These are phyloP conservation scores for Eulemur mongoz DNA, from an alignment of 2,797 vertebrate species.

Conservation along the genomic window DNA sequence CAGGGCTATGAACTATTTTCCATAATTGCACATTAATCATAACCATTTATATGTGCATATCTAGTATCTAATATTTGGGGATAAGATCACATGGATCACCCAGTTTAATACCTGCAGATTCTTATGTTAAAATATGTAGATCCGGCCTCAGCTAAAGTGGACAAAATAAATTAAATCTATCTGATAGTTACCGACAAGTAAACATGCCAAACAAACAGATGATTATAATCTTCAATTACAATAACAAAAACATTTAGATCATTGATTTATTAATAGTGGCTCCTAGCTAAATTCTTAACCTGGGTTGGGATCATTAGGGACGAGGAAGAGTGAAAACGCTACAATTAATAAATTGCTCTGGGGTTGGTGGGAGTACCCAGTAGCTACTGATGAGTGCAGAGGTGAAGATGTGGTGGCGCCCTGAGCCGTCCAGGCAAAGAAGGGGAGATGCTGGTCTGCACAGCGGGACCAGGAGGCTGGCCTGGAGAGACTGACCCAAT, in stretches of 20 bases:
- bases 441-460: not conserved
- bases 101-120: not conserved
- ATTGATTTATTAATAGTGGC: not conserved
- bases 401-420: not conserved
- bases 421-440: not conserved
- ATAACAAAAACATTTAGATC: not conserved
- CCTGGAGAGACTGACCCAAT: too few species aligned
- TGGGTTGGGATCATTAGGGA: not conserved
- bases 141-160: not conserved
- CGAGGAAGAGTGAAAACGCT: not conserved
- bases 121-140: not conserved
- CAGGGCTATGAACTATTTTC: not conserved
- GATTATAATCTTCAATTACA: not conserved
- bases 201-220: not conserved
- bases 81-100: not conserved
- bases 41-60: not conserved
- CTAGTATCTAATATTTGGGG: not conserved
- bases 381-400: not conserved
- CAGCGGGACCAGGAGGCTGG: accelerated
- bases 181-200: not conserved
- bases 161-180: not conserved
- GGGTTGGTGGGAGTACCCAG: not conserved
- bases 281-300: not conserved
- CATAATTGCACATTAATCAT: not conserved
- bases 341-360: not conserved